Evolutionary conservation across 2,888 invertebrate genomes (phyloP).

Genomic region (Noctua fimbriata): DNA sequence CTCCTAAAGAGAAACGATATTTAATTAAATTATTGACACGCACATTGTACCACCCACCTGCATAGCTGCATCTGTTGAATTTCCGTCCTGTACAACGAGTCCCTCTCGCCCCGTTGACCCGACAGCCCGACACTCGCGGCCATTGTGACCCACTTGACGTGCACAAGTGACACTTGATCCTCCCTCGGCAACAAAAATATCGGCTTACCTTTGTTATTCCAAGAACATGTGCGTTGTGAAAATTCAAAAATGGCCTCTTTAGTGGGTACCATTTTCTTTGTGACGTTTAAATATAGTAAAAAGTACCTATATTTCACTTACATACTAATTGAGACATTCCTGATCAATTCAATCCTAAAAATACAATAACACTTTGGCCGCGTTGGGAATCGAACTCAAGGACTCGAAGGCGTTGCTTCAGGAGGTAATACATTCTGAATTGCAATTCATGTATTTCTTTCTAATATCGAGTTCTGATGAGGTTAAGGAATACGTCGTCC

Average conservation of each 20-base stretch:
- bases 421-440: neutral
- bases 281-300: neutral
- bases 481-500: neutral
- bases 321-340: neutral
- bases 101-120: neutral
- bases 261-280: neutral
- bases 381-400: neutral
- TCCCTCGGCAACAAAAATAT: conserved; percentile 12
- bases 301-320: neutral
- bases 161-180: conserved; percentile 29
- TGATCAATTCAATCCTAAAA: neutral
- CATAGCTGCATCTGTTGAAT: neutral
- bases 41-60: neutral
- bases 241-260: neutral
- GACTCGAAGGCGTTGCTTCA: neutral
- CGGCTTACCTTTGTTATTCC: conserved; percentile 16
- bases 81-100: neutral
- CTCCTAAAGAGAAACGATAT: neutral
- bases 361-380: neutral
- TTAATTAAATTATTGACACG: neutral
- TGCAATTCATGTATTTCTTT: neutral
- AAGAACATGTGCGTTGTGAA: neutral
- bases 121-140: neutral
- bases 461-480: neutral
- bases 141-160: conserved; percentile 13